phyloP scores from a whole-genome alignment of 2,888 invertebrate genomes.

The Timema podura region DNA sequence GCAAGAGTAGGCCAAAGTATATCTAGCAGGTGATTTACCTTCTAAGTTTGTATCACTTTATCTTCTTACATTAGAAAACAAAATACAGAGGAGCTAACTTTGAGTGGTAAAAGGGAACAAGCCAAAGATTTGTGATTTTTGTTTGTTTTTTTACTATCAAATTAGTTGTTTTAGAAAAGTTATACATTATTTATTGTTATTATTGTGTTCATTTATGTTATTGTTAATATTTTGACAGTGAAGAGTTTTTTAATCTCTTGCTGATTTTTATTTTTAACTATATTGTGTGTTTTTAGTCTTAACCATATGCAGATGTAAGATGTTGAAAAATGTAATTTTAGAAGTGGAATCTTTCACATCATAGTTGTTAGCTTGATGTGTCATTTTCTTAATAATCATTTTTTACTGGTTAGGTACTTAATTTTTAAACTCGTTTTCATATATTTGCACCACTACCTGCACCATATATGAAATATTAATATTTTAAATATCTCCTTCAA shows the following conservation, averaged over 20 bases:
- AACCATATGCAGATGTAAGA: too few species aligned
- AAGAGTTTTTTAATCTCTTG: background rate
- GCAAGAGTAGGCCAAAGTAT: too few species aligned
- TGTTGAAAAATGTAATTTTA: slow-evolving; percentile 8
- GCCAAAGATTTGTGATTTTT: slow-evolving; percentile 75
- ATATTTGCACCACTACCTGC: too few species aligned
- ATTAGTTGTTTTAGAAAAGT: slow-evolving; percentile 26
- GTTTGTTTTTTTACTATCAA: slow-evolving; percentile 21
- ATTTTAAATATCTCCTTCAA: too few species aligned
- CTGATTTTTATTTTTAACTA: too few species aligned
- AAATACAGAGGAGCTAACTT: slow-evolving; percentile 19
- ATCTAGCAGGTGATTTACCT: too few species aligned
- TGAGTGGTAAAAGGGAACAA: slow-evolving; percentile 77
- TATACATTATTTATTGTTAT: slow-evolving; percentile 26
- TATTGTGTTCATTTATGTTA: slow-evolving; percentile 21
- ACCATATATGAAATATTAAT: too few species aligned
- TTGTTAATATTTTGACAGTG: slow-evolving; percentile 18
- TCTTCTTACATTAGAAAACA: too few species aligned
- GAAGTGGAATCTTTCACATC: slow-evolving; percentile 26
- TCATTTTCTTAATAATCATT: slow-evolving; percentile 14
- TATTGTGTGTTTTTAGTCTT: too few species aligned
- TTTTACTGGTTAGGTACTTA: slow-evolving; percentile 15
- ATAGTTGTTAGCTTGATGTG: slow-evolving; percentile 21
- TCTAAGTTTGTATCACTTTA: too few species aligned
- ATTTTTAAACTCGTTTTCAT: slow-evolving; percentile 15